Conservation (phyloP, 2,888 invertebrate genomes). For the Prosopocoilus inquinatus region DNA sequence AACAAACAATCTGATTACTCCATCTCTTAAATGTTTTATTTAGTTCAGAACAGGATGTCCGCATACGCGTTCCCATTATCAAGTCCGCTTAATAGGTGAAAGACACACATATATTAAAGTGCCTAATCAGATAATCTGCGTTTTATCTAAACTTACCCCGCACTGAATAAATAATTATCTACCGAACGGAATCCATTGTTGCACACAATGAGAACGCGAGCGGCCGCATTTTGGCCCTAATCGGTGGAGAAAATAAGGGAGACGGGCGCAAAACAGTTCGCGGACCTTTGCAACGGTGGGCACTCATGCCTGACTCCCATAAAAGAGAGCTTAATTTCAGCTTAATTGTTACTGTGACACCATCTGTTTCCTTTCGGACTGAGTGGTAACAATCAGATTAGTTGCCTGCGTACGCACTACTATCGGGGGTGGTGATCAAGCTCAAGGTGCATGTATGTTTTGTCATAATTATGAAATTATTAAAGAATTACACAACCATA, state of each 20-base stretch:
- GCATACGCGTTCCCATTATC: neutral
- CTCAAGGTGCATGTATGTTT: neutral
- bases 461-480: too few relatives aligned
- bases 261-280: conserved; percentile 18
- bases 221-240: conserved; percentile 17
- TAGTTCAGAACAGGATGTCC: neutral
- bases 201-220: conserved; percentile 23
- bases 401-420: conserved; percentile 24
- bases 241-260: neutral
- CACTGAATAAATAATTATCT: conserved; percentile 36
- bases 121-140: conserved; percentile 7
- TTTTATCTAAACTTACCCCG: conserved; percentile 8
- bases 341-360: conserved; percentile 53
- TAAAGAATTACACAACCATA: too few relatives aligned
- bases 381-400: conserved; percentile 36
- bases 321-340: conserved; percentile 52
- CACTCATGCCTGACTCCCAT: conserved; percentile 49
- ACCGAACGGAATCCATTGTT: conserved; percentile 30
- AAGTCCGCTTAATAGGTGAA: conserved; percentile 1
- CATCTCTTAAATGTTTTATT: neutral
- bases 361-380: conserved; percentile 51
- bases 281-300: conserved; percentile 30
- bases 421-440: neutral
- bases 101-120: conserved; percentile 7
- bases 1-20: too few relatives aligned